Base-by-base conservation (phyloP, 2,888 invertebrate species). In the Phlogophora meticulosa region DNA sequence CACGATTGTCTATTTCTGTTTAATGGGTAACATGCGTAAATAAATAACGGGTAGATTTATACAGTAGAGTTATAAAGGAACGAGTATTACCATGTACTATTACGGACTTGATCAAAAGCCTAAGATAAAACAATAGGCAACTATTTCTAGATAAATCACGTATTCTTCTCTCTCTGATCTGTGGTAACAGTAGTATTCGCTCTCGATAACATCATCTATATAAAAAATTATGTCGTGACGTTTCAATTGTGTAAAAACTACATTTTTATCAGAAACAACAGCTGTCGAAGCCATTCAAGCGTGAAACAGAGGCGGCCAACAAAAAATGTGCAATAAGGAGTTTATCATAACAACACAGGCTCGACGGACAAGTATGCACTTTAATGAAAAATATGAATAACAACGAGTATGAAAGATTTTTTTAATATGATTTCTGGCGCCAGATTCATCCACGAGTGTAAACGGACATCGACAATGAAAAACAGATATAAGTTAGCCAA, bases 1-100 rank as follows among this genome's bases (percentile, higher is more conserved):
- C 63, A 52, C 64, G 43, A 66, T 73, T 72, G 73, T 74, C 80
- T 83, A 82, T 82, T 83, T 83, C 64, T 80, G 80, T 81, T 66
- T 70, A 69, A 69, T 72, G 62, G 78, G 53, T 65, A 81, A 82
- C 40, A 76, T 70, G 77, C 73, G 75, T 77, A 75, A 83, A 80
- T 68, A 70, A 78, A 72, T 65, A 66, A 64, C 57, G 53, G 64
- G 57, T 65, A 73, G 36, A 52, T 57, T 46, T 58, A 72, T 58
- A 66, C 60, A 43, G 71, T 71, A 55, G 45, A 66, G 42, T 70
- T 51, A 51, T 63, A 68, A 60, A 40, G 42, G 53, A 57, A 40
- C 13, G 10, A 5, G 17, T 34, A 24, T 11, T n/a, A 20, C 15
- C 36, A 59, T 34, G 46, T 59, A 34, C 43, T 51, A n/a, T 42